These are phyloP conservation scores for Corvus hawaiiensis DNA, from an alignment of 2,113 vertebrate genomes.

Conservation along the genomic window DNA sequence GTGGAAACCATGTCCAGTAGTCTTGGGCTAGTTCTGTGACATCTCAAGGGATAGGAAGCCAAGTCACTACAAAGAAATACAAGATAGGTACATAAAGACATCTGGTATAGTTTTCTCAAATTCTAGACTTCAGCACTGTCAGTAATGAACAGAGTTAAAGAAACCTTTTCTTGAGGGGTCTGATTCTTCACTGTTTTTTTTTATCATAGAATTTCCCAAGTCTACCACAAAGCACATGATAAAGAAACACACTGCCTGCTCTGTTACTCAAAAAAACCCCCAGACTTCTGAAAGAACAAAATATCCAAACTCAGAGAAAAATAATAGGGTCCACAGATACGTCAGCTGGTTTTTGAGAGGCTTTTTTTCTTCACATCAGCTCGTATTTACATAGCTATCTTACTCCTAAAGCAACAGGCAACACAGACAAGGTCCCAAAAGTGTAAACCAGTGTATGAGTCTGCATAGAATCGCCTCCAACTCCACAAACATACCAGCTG, in stretches of 20 bases:
- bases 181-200: background rate
- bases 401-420: background rate
- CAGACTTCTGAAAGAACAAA: background rate
- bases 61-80: background rate
- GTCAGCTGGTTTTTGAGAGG: background rate
- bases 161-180: background rate
- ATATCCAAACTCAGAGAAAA: background rate
- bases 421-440: background rate
- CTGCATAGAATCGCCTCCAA: background rate
- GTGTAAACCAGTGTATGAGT: background rate
- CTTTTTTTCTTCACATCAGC: background rate
- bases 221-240: background rate
- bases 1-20: background rate
- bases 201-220: background rate
- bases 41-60: background rate
- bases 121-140: background rate
- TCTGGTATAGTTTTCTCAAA: background rate
- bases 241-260: background rate
- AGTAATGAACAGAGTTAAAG: background rate
- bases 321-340: background rate
- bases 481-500: background rate
- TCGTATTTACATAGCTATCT: background rate
- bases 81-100: background rate
- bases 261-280: background rate
- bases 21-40: background rate